phyloP scores from a whole-genome alignment of 2,797 vertebrate genomes.

The Pangasius macronema region DNA sequence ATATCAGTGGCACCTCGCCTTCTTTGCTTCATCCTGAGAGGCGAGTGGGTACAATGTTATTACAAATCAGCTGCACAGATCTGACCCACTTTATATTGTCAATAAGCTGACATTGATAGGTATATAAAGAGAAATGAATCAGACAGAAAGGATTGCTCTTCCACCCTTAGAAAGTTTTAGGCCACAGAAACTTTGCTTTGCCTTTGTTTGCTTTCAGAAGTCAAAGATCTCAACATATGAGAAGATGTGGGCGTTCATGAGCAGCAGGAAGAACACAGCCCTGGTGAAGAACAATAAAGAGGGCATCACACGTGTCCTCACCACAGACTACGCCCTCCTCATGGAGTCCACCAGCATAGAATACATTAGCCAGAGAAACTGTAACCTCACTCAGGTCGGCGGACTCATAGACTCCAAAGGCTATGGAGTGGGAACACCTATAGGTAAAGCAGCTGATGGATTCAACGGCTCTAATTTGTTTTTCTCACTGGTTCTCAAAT shows the following conservation, averaged over 20 bases:
- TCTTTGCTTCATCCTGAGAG: conserved; percentile 36
- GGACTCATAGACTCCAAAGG: conserved; percentile 98
- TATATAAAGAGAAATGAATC: conserved; percentile 19
- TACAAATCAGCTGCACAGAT: conserved; percentile 26
- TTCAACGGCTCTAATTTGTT: not conserved
- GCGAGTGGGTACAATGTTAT: conserved; percentile 15
- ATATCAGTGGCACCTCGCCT: conserved; percentile 37
- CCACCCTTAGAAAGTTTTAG: not conserved
- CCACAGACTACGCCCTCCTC: conserved; percentile 93
- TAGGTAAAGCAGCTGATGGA: conserved; percentile 78
- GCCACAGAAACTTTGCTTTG: conserved; percentile 7
- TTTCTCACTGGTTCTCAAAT: not conserved
- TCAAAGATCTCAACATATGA: conserved; percentile 98
- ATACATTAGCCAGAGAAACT: conserved; percentile 96
- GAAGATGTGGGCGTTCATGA: conserved; percentile 99
- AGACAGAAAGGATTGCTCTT: not conserved
- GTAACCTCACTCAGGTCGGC: conserved; percentile 97
- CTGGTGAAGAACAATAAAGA: conserved; percentile 91
- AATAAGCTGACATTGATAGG: conserved; percentile 21
- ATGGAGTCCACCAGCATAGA: conserved; percentile 99
- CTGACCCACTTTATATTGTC: not conserved
- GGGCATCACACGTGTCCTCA: conserved; percentile 92
- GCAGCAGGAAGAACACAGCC: conserved; percentile 91
- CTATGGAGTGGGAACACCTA: conserved; percentile 96
- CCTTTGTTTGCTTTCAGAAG: conserved; percentile 77